Conservation (phyloP, 2,113 vertebrate genomes). For the Cynocephalus volans region DNA sequence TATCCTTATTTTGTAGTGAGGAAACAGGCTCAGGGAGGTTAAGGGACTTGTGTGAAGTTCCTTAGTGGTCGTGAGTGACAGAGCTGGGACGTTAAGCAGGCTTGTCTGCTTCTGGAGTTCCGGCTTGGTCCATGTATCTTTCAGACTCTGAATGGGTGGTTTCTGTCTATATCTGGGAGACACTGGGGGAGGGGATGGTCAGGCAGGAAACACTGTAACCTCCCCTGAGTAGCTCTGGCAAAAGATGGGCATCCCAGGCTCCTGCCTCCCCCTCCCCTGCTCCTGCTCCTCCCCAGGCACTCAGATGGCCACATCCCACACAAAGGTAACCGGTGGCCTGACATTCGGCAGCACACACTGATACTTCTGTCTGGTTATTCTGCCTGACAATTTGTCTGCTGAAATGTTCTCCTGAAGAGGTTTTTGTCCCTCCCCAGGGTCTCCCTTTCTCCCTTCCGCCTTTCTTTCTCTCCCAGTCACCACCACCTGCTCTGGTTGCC, state of each 20-base stretch:
- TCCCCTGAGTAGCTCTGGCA: not conserved
- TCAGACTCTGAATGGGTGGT: not conserved
- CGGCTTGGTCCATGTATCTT: not conserved
- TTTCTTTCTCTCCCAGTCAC: slow-evolving; percentile 69
- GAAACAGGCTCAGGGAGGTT: slow-evolving; percentile 18
- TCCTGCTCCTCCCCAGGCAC: not conserved
- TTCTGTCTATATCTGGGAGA: slow-evolving; percentile 24
- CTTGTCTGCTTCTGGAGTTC: not conserved
- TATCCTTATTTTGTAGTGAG: not conserved
- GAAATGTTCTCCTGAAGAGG: slow-evolving; percentile 58
- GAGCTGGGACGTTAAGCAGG: not conserved
- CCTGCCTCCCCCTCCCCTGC: not conserved
- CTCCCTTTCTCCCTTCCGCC: not conserved
- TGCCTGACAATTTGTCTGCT: slow-evolving; percentile 34
- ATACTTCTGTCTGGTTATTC: slow-evolving; percentile 53
- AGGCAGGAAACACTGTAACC: not conserved
- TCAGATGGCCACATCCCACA: slow-evolving; percentile 35
- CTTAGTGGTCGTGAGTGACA: not conserved
- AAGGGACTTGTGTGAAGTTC: not conserved
- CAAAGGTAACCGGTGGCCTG: slow-evolving; percentile 51
- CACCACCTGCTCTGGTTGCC: slow-evolving; percentile 73
- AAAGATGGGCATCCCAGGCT: not conserved
- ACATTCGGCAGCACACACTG: not conserved
- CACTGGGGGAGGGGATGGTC: not conserved
- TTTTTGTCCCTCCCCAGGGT: slow-evolving; percentile 68